These are phyloP conservation scores for Drosophila pseudoananassae DNA, from an alignment of 1,140 invertebrate species.

Conservation along the genomic window DNA sequence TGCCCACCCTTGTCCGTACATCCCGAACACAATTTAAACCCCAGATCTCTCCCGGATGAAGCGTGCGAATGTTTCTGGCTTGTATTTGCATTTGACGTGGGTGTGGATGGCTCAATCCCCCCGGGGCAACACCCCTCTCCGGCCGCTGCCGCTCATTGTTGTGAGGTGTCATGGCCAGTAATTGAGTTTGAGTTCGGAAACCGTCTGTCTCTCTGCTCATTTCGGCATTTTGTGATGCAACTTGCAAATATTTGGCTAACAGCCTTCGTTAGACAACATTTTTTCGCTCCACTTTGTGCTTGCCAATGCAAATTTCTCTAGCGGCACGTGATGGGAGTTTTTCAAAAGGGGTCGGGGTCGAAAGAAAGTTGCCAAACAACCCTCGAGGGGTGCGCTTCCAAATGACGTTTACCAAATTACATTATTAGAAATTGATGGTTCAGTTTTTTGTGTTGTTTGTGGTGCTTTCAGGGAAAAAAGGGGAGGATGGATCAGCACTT, in stretches of 20 bases:
- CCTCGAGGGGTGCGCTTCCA: slow-evolving; percentile 45
- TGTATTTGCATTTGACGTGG: slow-evolving; percentile 68
- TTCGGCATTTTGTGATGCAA: slow-evolving; percentile 71
- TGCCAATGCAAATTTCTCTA: slow-evolving; percentile 56
- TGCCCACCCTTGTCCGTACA: slow-evolving; percentile 10
- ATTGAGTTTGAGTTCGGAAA: slow-evolving; percentile 66
- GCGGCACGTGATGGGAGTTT: slow-evolving; percentile 62
- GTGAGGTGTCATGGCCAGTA: slow-evolving; percentile 79
- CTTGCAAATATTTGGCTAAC: slow-evolving; percentile 79
- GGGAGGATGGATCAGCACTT: slow-evolving; percentile 28
- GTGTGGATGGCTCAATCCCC: slow-evolving; percentile 40
- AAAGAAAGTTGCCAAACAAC: slow-evolving; percentile 33
- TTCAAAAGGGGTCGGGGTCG: slow-evolving; percentile 1
- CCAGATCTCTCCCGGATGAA: slow-evolving; percentile 1
- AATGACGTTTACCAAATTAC: slow-evolving; percentile 80
- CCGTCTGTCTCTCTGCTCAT: slow-evolving; percentile 48
- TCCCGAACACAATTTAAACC: background rate
- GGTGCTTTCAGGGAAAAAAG: background rate
- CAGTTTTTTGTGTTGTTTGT: background rate
- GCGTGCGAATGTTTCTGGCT: slow-evolving; percentile 72
- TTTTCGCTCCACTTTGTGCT: slow-evolving; percentile 16
- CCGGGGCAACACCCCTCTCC: slow-evolving; percentile 4
- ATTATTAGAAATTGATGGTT: slow-evolving; percentile 83
- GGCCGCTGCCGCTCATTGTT: slow-evolving; percentile 34
- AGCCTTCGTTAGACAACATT: slow-evolving; percentile 65